Conservation (phyloP, 2,797 vertebrate genomes). For the Spinus olivaceus region DNA sequence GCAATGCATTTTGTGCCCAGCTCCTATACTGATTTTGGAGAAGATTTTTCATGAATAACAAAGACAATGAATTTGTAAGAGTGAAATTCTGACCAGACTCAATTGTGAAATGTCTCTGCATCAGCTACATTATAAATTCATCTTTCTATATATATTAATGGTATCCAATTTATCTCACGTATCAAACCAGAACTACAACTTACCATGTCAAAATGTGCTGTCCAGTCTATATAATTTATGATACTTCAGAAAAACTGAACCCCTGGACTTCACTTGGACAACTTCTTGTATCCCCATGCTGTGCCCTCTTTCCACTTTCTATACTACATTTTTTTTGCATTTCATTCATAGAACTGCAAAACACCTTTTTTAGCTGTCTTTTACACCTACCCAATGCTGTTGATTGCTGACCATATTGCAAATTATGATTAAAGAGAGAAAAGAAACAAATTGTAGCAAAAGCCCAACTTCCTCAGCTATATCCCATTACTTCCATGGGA, state of each 20-base stretch:
- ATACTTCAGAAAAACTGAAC: background rate
- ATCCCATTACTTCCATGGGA: background rate
- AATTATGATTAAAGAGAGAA: background rate
- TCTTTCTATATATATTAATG: background rate
- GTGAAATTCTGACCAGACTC: background rate
- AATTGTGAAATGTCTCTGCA: background rate
- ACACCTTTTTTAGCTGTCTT: background rate
- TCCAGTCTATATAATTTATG: background rate
- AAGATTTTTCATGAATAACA: background rate
- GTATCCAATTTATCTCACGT: background rate
- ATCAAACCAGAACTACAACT: background rate
- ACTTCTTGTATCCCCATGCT: background rate
- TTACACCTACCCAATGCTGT: background rate
- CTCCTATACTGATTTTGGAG: background rate
- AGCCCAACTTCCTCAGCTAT: background rate
- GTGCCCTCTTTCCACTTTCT: background rate
- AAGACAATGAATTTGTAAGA: background rate
- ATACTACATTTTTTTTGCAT: background rate
- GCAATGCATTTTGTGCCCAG: background rate
- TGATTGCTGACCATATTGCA: background rate
- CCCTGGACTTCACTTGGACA: background rate
- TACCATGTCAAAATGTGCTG: background rate
- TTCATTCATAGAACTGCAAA: background rate
- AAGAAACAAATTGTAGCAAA: background rate
- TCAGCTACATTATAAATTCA: background rate